Base-by-base conservation (phyloP, 2,888 invertebrate species). In the Lapara coniferarum region DNA sequence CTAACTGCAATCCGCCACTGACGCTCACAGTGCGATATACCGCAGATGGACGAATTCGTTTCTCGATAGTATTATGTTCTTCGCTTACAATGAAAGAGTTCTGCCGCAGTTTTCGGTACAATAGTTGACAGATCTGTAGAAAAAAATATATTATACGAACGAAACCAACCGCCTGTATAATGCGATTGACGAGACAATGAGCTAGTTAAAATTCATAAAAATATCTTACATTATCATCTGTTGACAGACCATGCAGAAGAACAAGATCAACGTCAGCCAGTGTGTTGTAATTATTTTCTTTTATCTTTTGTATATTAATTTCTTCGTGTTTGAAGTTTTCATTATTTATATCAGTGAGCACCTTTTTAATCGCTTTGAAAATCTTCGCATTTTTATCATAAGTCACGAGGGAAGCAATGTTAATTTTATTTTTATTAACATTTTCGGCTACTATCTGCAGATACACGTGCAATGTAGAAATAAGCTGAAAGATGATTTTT, bases 401-500 rank as follows among this genome's bases (percentile, higher is more conserved):
- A 52, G 69, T 66, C 8, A 68, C 56, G 58, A 83, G 67, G 46
- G 74, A 78, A 68, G 81, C 58, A 13, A 80, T 70, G 7, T 75
- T 76, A n/a, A 82, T 69, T 7, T 44, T 52, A 51, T 70, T 63
- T 66, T 76, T 81, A 30, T 75, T 77, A 5, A 78, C 44, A 72
- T 84, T 83, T 74, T 83, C 82, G 12, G 75, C 75, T 12, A 82
- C 78, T 6, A 78, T 79, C 81, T 83, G 84, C 8, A 79, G 57
- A 49, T 74, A 79, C 67, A 78, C 70, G 51, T 69, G 44, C 10
- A 69, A n/a, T 2, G 69, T 37, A 13, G 69, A 51, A 2, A 52
- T 19, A 49, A 37, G 49, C 69, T 69, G 57, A 66, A 69, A 69
- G 3, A 19, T 10, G 10, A 51, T 16, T 16, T 13, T 51, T 7